Conservation (phyloP, 2,888 invertebrate species). For the Pollenia griseotomentosa region DNA sequence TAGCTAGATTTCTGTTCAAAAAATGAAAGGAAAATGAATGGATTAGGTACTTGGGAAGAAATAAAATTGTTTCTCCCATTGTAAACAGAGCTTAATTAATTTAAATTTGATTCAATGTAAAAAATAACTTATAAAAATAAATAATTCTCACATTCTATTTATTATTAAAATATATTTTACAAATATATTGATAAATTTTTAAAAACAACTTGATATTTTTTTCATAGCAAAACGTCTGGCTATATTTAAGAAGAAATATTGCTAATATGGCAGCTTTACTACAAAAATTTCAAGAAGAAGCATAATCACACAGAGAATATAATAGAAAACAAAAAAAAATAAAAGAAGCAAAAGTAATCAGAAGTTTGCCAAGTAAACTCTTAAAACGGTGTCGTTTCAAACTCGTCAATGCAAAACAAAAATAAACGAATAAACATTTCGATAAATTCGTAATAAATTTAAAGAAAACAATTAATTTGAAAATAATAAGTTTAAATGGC, state of each 20-base stretch:
- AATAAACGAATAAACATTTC: slow-evolving; percentile 46
- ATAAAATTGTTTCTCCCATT: too few relatives aligned
- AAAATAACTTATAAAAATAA: too few relatives aligned
- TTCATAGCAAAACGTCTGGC: neutral
- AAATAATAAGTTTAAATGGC: slow-evolving; percentile 22
- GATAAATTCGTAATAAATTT: slow-evolving; percentile 9
- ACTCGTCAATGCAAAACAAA: slow-evolving; percentile 45
- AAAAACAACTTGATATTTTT: neutral
- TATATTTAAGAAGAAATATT: neutral
- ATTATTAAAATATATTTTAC: too few relatives aligned
- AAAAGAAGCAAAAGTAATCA: slow-evolving; percentile 71
- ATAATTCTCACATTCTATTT: too few relatives aligned
- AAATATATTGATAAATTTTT: neutral
- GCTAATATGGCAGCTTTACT: slow-evolving; percentile 9
- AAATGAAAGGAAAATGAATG: too few relatives aligned
- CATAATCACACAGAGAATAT: slow-evolving; percentile 62
- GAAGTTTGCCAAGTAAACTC: slow-evolving; percentile 71
- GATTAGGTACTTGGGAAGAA: too few relatives aligned
- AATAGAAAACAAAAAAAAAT: slow-evolving; percentile 71
- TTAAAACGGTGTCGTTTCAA: slow-evolving; percentile 64
- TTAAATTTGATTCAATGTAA: too few relatives aligned
- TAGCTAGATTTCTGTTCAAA: too few relatives aligned
- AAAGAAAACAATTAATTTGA: neutral
- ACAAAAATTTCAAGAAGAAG: slow-evolving; percentile 28
- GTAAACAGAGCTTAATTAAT: too few relatives aligned